Base-by-base conservation (phyloP, 2,888 invertebrate species). In the Agrotis puta region DNA sequence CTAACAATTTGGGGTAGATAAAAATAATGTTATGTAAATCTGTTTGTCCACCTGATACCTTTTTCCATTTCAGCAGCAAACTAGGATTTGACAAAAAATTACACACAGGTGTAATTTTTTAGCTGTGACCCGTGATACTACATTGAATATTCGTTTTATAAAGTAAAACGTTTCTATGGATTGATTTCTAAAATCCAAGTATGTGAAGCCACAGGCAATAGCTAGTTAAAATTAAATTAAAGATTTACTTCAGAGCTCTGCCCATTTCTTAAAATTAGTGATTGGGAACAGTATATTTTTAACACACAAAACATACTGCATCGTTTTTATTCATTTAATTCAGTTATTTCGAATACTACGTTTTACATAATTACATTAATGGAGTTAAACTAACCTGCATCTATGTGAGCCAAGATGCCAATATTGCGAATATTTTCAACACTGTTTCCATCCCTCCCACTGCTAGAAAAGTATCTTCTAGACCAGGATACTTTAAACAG, bases 331-430 rank as follows among this genome's bases (percentile, higher is more conserved):
- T 18, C 1, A 1, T 3, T 4, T 54, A 47, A 24, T 33, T 53
- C 20, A 33, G 24, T 20, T 0, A 56, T 59, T 57, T 6, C n/a
- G 14, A 50, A 43, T 65, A 18, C 56, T 27, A 2, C 4, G 57
- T 20, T 70, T 58, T 63, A 58, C 24, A 65, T 65, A 66, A 62
- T 59, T 45, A 5, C 50, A 39, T 22, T 14, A 65, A 58, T 71
- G 47, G 47, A 62, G 53, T 64, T 53, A 75, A 77, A 67, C 90
- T 91, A 95, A 98, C 98, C 98, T 93, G 99, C 99, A 97, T 99
- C 99, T 81, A 99, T 99, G 89, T 99, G 99, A 18, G 99, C 99
- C 90, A 99, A 96, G 81, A 99, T 98, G 18, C 99, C 99, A 86
- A 99, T 98, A 92, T 99, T 99, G 74, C 99, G 96, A 74, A 98